These are phyloP conservation scores for Microtus pennsylvanicus DNA, from an alignment of 2,113 vertebrate genomes.

Conservation along the genomic window DNA sequence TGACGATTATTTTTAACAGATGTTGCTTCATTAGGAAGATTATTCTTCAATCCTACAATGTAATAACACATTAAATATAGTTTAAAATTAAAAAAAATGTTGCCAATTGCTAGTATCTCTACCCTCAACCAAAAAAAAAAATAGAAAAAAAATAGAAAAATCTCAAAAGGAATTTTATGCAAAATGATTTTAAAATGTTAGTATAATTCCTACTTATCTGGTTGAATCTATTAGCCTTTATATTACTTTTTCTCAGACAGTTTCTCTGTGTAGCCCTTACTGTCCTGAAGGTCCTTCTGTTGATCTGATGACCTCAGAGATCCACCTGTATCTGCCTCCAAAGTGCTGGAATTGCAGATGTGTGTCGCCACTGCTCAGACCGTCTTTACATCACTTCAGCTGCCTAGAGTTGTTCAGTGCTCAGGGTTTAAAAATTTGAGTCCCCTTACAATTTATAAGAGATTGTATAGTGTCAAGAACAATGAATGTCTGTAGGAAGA, in stretches of 20 bases:
- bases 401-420: background rate
- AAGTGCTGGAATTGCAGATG: background rate
- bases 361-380: background rate
- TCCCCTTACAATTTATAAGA: background rate
- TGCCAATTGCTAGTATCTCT: background rate
- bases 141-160: background rate
- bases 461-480: constrained; percentile 5
- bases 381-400: constrained; percentile 25
- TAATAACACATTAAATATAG: constrained; percentile 18
- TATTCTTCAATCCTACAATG: constrained; percentile 25
- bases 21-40: background rate
- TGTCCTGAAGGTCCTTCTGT: background rate
- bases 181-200: constrained; percentile 58
- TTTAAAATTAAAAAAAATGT: background rate
- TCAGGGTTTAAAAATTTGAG: background rate
- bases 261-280: background rate
- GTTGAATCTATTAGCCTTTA: background rate
- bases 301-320: background rate
- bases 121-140: constrained; percentile 18
- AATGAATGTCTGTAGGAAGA: background rate
- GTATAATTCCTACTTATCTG: constrained; percentile 21
- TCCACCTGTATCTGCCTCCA: background rate
- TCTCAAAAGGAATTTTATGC: background rate
- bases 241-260: constrained; percentile 18
- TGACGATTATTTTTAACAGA: background rate